phyloP scores from a whole-genome alignment of 2,888 invertebrate species.

The Baccha elongata region DNA sequence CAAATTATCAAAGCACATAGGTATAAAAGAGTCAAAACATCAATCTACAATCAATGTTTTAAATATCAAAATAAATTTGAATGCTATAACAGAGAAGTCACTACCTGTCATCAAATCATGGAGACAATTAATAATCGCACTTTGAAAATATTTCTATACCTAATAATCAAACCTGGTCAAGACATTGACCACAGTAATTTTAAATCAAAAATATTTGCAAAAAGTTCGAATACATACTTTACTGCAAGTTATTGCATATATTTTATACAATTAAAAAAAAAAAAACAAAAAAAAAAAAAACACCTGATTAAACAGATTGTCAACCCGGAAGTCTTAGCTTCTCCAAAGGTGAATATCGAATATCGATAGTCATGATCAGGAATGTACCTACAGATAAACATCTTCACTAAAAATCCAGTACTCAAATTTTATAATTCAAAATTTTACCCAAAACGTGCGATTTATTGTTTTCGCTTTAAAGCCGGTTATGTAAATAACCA shows the following conservation, averaged over 20 bases:
- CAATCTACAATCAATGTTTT: too few relatives aligned
- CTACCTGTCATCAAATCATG: too few relatives aligned
- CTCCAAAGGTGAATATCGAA: constrained; percentile 28
- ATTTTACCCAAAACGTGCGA: constrained; percentile 3
- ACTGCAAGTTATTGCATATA: background rate
- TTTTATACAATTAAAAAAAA: background rate
- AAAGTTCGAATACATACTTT: background rate
- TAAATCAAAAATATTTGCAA: background rate
- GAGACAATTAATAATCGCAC: too few relatives aligned
- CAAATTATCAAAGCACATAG: too few relatives aligned
- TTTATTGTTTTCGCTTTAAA: constrained; percentile 17
- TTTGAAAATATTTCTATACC: too few relatives aligned
- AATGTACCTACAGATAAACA: constrained; percentile 12
- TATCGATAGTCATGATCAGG: constrained; percentile 32
- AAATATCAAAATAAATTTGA: too few relatives aligned
- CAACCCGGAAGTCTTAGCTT: constrained; percentile 19
- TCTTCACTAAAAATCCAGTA: constrained; percentile 18
- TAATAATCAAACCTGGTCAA: constrained; percentile 1
- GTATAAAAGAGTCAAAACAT: too few relatives aligned
- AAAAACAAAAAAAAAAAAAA: background rate
- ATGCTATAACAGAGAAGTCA: too few relatives aligned
- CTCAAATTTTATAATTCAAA: background rate
- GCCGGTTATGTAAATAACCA: constrained; percentile 58
- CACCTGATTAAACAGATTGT: background rate
- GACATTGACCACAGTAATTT: background rate